Conservation (phyloP, 2,113 vertebrate species). For the Phyllostomus hastatus region DNA sequence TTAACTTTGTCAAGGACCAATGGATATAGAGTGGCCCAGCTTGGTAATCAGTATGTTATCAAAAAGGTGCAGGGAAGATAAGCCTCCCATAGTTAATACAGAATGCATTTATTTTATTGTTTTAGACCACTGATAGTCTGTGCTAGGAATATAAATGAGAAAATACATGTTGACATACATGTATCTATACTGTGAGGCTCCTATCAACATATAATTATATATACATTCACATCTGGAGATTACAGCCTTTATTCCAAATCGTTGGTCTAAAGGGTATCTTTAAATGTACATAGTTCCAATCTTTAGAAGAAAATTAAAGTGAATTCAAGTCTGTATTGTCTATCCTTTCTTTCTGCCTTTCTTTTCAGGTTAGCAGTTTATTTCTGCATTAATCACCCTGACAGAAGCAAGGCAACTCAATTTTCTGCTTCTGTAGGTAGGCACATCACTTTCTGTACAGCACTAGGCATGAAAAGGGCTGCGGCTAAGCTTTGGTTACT, state of each 20-base stretch:
- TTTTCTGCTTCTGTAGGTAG: slow-evolving; percentile 99
- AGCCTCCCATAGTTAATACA: background rate
- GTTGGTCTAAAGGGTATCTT: slow-evolving; percentile 81
- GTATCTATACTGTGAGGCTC: slow-evolving; percentile 52
- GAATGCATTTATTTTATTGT: slow-evolving; percentile 8
- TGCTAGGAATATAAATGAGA: slow-evolving; percentile 57
- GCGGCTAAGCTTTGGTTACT: slow-evolving; percentile 99
- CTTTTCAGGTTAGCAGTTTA: slow-evolving; percentile 95
- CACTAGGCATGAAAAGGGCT: slow-evolving; percentile 97
- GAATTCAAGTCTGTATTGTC: slow-evolving; percentile 86
- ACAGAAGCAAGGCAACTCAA: slow-evolving; percentile 99
- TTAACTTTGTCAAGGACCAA: background rate
- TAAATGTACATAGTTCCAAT: slow-evolving; percentile 82
- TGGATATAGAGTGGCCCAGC: background rate
- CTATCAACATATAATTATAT: slow-evolving; percentile 66
- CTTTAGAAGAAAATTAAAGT: slow-evolving; percentile 86
- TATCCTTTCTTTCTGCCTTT: slow-evolving; percentile 85
- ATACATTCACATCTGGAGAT: slow-evolving; percentile 62
- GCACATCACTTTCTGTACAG: slow-evolving; percentile 93
- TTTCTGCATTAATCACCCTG: slow-evolving; percentile 99
- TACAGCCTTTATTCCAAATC: slow-evolving; percentile 72
- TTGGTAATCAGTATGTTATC: background rate
- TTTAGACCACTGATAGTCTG: slow-evolving; percentile 57
- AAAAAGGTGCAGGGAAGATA: background rate
- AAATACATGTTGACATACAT: slow-evolving; percentile 53